phyloP scores from a whole-genome alignment of 2,888 invertebrate genomes.

The Eristalis pertinax region DNA sequence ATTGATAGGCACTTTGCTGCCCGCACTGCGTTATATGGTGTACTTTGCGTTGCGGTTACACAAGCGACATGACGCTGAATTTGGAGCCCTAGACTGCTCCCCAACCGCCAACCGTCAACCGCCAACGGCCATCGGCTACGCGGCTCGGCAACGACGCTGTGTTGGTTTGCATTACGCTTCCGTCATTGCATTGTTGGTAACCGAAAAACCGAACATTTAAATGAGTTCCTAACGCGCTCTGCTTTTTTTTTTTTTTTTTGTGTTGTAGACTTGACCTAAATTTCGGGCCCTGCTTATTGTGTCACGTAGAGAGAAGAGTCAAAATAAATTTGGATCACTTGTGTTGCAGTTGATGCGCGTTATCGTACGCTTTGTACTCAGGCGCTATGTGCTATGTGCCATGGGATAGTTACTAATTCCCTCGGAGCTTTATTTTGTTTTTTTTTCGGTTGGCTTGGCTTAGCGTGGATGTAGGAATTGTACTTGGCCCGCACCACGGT shows the following conservation, averaged over 20 bases:
- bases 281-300: conserved; percentile 28
- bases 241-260: conserved; percentile 19
- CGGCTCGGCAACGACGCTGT: neutral
- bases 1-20: conserved; percentile 17
- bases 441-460: neutral
- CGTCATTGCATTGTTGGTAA: conserved; percentile 51
- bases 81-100: conserved; percentile 2
- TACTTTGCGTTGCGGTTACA: conserved; percentile 44
- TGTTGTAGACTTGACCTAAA: conserved; percentile 52
- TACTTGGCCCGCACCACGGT: neutral
- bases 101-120: neutral
- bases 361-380: conserved; percentile 13
- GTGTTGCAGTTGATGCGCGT: conserved; percentile 31
- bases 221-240: conserved; percentile 49
- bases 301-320: conserved; percentile 21
- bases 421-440: conserved; percentile 7
- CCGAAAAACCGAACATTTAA: conserved; percentile 20
- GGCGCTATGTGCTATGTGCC: conserved; percentile 27
- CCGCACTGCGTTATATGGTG: neutral
- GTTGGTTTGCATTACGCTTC: conserved; percentile 44
- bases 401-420: conserved; percentile 25
- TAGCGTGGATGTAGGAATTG: neutral
- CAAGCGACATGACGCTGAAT: conserved; percentile 37
- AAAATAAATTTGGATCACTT: conserved; percentile 30
- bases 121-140: neutral